Percentiles rank a stretch among this genome's conserved stretches.
Conservation (phyloP, 64 coral and sea anemone species). For the Porites lutea region DNA sequence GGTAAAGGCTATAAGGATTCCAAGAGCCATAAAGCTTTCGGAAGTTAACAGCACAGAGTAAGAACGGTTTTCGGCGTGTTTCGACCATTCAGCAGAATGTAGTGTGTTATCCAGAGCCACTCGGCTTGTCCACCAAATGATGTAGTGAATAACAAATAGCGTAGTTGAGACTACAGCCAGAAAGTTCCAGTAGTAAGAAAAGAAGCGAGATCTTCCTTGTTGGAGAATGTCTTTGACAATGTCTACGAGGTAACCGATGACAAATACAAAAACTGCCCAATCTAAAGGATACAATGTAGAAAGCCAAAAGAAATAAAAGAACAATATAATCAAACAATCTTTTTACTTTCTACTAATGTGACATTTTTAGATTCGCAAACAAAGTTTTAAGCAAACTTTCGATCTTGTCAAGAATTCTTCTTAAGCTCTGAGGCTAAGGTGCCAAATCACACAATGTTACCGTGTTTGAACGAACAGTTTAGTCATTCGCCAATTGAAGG, state of each 20-base stretch:
- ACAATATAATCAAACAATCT: no score
- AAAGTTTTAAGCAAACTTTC: no score
- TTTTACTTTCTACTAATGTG: no score
- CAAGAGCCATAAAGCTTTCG: neutral
- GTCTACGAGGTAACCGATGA: neutral
- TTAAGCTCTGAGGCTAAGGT: no score
- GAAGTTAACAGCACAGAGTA: neutral
- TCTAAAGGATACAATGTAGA: neutral
- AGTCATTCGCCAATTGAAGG: no score
- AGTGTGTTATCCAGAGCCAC: neutral
- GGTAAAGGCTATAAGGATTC: conserved; percentile 4
- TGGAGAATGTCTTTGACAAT: neutral
- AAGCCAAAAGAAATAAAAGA: neutral
- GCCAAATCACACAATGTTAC: no score
- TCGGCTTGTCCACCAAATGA: neutral
- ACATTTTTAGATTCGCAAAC: no score
- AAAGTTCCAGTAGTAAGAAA: conserved; percentile 3
- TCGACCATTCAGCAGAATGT: neutral
- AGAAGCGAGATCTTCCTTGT: conserved; percentile 26
- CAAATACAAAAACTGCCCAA: neutral
- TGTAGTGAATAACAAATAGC: neutral
- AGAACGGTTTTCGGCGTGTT: neutral
- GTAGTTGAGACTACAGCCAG: neutral
- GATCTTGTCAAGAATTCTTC: no score
- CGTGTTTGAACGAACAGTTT: no score